Evolutionary conservation across 2,888 invertebrate genomes (phyloP).

Genomic region (Zygaena filipendulae): DNA sequence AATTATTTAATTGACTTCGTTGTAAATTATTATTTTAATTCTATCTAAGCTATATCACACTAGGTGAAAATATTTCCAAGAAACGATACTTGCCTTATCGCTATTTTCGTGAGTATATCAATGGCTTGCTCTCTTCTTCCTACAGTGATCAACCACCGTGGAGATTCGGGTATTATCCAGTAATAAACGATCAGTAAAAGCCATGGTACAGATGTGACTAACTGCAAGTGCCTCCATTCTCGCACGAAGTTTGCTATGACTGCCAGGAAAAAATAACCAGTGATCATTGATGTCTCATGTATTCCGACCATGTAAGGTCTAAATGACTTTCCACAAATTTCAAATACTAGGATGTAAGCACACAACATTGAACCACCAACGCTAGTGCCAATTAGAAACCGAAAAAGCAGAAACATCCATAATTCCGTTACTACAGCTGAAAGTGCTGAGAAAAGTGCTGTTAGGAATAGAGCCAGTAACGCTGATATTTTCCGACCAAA

Average conservation of each 20-base stretch:
- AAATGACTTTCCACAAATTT: slow-evolving; percentile 67
- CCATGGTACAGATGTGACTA: slow-evolving; percentile 64
- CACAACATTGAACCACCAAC: slow-evolving; percentile 75
- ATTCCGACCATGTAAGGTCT: slow-evolving; percentile 66
- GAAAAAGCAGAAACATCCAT: slow-evolving; percentile 67
- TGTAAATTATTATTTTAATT: too few species aligned
- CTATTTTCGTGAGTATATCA: slow-evolving; percentile 71
- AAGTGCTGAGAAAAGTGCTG: slow-evolving; percentile 61
- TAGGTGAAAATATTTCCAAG: too few species aligned
- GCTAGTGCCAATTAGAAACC: slow-evolving; percentile 69
- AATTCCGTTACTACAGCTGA: slow-evolving; percentile 68
- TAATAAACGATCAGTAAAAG: slow-evolving; percentile 68
- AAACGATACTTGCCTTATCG: slow-evolving; percentile 40
- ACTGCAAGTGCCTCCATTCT: slow-evolving; percentile 70
- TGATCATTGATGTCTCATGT: slow-evolving; percentile 63
- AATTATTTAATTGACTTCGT: slow-evolving; percentile 2
- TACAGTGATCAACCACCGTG: slow-evolving; percentile 79
- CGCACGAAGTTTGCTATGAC: slow-evolving; percentile 69
- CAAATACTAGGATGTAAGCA: slow-evolving; percentile 72
- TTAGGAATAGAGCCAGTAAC: slow-evolving; percentile 64
- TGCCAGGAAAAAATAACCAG: slow-evolving; percentile 65
- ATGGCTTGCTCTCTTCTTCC: slow-evolving; percentile 73
- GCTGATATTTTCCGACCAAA: slow-evolving; percentile 73
- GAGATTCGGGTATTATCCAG: slow-evolving; percentile 82
- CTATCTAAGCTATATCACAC: too few species aligned